Base-by-base conservation (phyloP, 2,888 invertebrate genomes). In the Latrodectus hesperus region DNA sequence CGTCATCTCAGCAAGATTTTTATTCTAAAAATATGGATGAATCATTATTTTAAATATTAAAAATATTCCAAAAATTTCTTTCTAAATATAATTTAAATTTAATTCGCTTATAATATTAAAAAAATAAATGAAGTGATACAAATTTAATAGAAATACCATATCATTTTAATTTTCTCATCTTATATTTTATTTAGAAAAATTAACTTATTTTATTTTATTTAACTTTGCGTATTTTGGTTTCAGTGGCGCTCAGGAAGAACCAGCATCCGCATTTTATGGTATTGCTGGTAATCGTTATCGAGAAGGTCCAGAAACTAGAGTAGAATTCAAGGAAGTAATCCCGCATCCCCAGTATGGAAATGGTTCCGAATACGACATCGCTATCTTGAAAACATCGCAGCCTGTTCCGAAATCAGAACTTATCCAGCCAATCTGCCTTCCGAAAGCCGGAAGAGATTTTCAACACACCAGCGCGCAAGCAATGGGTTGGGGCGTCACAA, bases 401-500 rank as follows among this genome's bases (percentile, higher is more conserved):
- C 75, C 70, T 16, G 75, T 88, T 11, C 70, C 51, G 10, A 53
- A 51, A 17, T 55, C 16, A 8, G 67, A 71, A 5, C 38, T 4
- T 0, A 80, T 88, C 49, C n/a, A 55, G 9, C 65, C 79, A 6
- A 80, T 88, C n/a, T 88, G 88, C 53, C 53, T 88, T 8, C 55
- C 72, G 5, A n/a, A 12, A 17, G 60, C 65, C 26, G 79, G 60
- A 17, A 49, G 82, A 11, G 60, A 71, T 4, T 73, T 83, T n/a
- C 84, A 88, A 16, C 10, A 55, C 5, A 51, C 52, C 9, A 64
- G 64, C 1, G 75, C 71, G 6, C 73, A 70, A 1, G 80, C 77
- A 4, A 79, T 88, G 84, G 88, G 88, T 22, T 88, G 88, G 84
- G 88, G 88, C 12, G 75, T 75, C 9, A 79, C 75, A 3, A 75